A percentile compares a stretch with the other conserved stretches of the same genome.
These are phyloP conservation scores for Choreutis nemorana DNA, from an alignment of 2,888 invertebrate genomes.

Conservation along the genomic window DNA sequence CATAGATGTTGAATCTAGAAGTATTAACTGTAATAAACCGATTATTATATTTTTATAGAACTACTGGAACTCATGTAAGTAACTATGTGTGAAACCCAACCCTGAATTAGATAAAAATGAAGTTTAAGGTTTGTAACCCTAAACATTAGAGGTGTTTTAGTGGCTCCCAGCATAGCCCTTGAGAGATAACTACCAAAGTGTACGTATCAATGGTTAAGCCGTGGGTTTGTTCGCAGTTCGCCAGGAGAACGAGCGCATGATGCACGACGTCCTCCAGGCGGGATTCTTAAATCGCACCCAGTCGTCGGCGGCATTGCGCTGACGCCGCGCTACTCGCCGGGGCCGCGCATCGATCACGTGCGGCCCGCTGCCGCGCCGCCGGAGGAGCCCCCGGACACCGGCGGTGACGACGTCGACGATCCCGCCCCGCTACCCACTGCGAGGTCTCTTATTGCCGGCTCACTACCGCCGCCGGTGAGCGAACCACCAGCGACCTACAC, in stretches of 20 bases:
- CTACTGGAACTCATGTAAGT: too few species aligned
- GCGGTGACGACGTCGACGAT: conserved; percentile 11
- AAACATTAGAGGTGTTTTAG: too few species aligned
- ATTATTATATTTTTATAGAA: too few species aligned
- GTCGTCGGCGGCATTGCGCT: conserved; percentile 62
- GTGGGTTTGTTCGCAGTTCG: conserved; percentile 74
- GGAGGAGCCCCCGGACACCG: conserved; percentile 40
- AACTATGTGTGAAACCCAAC: too few species aligned
- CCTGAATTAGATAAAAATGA: too few species aligned
- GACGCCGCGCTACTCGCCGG: conserved; percentile 63
- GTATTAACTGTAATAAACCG: too few species aligned
- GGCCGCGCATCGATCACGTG: conserved; percentile 51
- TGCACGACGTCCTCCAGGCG: conserved; percentile 78
- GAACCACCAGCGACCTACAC: conserved; percentile 15
- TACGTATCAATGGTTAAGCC: conserved; percentile 49
- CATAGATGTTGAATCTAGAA: too few species aligned
- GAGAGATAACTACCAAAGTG: conserved; percentile 12
- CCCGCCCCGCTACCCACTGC: conserved; percentile 12
- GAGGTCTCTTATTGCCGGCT: conserved; percentile 15
- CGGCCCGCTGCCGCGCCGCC: conserved; percentile 57
- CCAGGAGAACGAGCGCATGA: conserved; percentile 87
- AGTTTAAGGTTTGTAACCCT: too few species aligned
- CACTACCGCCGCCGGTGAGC: conserved; percentile 8
- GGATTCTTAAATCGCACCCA: conserved; percentile 65
- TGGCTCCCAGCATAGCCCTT: conserved; percentile 19